A percentile compares a stretch with the other conserved stretches of the same genome.
These are phyloP conservation scores for Rhagoletis zephyria DNA, from an alignment of 1,140 invertebrate species.

Conservation along the genomic window DNA sequence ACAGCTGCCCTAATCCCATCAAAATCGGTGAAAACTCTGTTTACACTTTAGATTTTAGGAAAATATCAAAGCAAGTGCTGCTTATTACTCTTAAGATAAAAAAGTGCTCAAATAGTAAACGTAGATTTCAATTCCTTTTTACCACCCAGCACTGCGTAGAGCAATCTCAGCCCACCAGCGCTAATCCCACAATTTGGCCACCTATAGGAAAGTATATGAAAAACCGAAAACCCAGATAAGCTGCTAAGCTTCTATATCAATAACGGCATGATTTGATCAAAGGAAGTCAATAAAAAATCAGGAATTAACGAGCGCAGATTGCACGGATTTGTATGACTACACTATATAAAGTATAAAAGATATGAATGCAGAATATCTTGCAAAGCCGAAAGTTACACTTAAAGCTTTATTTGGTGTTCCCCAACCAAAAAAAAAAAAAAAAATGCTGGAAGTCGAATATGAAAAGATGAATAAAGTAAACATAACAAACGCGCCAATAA, in stretches of 20 bases:
- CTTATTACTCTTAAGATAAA: neutral
- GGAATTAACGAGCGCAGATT: neutral
- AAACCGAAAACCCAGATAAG: neutral
- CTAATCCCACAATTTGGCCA: constrained; percentile 21
- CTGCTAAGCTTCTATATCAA: constrained; percentile 27
- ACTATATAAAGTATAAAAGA: neutral
- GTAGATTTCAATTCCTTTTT: neutral
- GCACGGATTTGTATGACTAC: too few species aligned
- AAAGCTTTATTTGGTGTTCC: neutral
- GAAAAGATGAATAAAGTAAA: neutral
- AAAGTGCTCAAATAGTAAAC: neutral
- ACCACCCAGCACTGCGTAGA: neutral
- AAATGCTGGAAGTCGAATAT: neutral
- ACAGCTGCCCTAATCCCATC: neutral
- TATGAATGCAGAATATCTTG: neutral
- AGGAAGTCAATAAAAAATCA: neutral
- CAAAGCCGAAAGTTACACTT: neutral
- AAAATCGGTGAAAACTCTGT: neutral
- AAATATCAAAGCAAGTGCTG: neutral
- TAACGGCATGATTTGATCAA: neutral
- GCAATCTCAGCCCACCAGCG: neutral
- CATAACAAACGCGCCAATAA: neutral
- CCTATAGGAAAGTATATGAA: neutral
- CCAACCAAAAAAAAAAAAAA: neutral
- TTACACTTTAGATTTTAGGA: neutral